Conservation (phyloP, 2,113 vertebrate genomes). For the Naja naja region DNA sequence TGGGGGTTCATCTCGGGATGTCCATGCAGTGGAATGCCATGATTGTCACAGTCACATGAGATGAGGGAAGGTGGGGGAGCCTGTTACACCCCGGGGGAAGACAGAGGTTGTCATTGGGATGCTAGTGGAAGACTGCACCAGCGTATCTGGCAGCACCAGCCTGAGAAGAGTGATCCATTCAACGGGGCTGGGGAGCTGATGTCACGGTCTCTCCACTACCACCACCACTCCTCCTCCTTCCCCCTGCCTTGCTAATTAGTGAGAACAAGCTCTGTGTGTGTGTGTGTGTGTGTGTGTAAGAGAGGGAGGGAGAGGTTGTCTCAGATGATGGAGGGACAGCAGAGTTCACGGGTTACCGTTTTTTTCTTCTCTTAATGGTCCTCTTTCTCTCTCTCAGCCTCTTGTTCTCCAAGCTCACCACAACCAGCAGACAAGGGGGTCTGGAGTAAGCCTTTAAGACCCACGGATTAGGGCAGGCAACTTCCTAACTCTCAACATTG, state of each 20-base stretch:
- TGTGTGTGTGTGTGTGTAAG: conserved; percentile 37
- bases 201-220: background rate
- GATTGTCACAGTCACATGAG: background rate
- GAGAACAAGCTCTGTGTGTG: conserved; percentile 66
- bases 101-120: background rate
- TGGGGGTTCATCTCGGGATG: background rate
- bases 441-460: background rate
- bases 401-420: conserved; percentile 1
- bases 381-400: background rate
- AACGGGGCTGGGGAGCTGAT: background rate
- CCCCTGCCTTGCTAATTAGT: conserved; percentile 44
- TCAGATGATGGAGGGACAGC: background rate
- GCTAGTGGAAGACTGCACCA: background rate
- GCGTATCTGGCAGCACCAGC: conserved; percentile 23
- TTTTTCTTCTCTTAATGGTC: background rate
- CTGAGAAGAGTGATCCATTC: conserved; percentile 21
- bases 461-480: background rate
- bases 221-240: conserved; percentile 10
- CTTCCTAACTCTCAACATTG: background rate
- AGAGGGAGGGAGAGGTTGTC: background rate
- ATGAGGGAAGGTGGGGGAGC: conserved; percentile 8
- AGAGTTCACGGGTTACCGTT: conserved; percentile 12
- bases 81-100: background rate
- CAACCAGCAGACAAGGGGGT: conserved; percentile 1
- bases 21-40: background rate